Percentiles rank a stretch among this genome's conserved stretches.
Evolutionary conservation across 2,797 vertebrate genomes (phyloP).

Genomic region (Petrocephalus schoutedeni): DNA sequence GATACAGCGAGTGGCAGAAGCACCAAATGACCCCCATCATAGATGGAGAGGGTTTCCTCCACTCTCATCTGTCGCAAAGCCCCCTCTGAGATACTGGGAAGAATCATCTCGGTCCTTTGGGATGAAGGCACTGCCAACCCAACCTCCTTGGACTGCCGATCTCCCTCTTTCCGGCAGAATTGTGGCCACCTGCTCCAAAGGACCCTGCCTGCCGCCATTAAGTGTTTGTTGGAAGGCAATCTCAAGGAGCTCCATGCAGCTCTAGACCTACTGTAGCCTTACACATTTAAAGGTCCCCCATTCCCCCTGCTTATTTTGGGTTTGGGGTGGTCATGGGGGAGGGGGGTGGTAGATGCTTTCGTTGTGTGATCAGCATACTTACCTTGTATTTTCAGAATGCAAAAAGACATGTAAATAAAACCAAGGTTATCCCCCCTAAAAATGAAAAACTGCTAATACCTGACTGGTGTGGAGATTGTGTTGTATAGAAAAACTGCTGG

Average conservation of each 20-base stretch:
- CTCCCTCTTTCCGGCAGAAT: neutral
- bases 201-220: neutral
- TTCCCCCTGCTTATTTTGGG: neutral
- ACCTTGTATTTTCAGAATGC: neutral
- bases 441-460: neutral
- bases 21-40: neutral
- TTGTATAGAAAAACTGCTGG: neutral
- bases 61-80: neutral
- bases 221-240: neutral
- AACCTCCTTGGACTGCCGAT: neutral
- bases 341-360: neutral
- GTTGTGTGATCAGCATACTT: neutral
- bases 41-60: neutral
- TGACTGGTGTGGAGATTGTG: neutral
- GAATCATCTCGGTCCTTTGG: neutral
- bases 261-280: neutral
- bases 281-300: neutral
- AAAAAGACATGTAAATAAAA: neutral
- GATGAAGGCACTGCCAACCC: neutral
- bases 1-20: neutral
- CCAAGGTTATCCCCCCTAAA: neutral
- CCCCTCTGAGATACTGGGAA: neutral
- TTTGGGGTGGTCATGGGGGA: neutral
- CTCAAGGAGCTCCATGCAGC: neutral
- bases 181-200: neutral